Evolutionary conservation across 2,888 invertebrate genomes (phyloP).

Genomic region (Eristalis intricaria): DNA sequence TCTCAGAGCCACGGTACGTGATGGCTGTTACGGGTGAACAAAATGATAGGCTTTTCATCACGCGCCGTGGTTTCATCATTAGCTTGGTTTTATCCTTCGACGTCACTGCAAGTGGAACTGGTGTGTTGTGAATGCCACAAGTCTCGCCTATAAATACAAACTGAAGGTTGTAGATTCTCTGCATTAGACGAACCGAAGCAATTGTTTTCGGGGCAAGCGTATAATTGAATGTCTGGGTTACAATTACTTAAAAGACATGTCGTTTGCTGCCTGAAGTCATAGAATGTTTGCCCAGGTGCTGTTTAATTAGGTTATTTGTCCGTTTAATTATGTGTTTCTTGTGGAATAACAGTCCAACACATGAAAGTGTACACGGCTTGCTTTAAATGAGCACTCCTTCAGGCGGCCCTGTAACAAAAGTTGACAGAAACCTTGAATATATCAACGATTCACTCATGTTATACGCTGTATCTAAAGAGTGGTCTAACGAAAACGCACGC

Average conservation of each 20-base stretch:
- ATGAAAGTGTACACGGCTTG: not conserved
- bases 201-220: not conserved
- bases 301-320: not conserved
- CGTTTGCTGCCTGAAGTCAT: not conserved
- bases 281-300: not conserved
- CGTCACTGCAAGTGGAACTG: not conserved
- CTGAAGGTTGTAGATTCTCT: too few relatives aligned
- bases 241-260: not conserved
- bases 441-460: too few relatives aligned
- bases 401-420: too few relatives aligned
- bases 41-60: not conserved
- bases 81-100: not conserved
- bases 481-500: too few relatives aligned
- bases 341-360: too few relatives aligned
- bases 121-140: too few relatives aligned
- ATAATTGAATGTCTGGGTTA: not conserved
- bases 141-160: too few relatives aligned
- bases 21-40: not conserved
- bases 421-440: too few relatives aligned
- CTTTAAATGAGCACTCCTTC: too few relatives aligned
- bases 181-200: not conserved
- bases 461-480: too few relatives aligned
- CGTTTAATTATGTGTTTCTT: not conserved
- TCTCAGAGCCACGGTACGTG: not conserved
- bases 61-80: not conserved